Conservation (phyloP, 2,797 vertebrate genomes). For the Ceryle rudis region DNA sequence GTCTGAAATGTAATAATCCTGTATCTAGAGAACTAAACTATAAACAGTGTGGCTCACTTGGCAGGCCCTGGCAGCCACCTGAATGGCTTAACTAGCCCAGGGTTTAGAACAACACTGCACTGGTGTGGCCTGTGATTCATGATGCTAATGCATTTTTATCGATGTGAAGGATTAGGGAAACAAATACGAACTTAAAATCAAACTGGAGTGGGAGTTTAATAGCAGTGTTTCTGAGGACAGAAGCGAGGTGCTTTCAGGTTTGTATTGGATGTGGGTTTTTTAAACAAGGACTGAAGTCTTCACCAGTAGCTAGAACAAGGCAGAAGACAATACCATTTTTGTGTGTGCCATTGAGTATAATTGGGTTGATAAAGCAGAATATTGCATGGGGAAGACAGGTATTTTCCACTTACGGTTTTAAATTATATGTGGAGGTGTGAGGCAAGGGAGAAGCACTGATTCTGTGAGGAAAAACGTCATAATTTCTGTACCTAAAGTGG, state of each 20-base stretch:
- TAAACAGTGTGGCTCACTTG: constrained; percentile 30
- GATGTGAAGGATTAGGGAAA: background rate
- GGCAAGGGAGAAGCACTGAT: background rate
- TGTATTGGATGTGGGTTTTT: background rate
- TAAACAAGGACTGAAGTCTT: background rate
- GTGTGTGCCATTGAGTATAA: background rate
- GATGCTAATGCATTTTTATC: background rate
- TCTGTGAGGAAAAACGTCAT: background rate
- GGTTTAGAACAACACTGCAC: background rate
- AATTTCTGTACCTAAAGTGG: background rate
- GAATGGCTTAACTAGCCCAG: background rate
- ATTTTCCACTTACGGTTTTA: background rate
- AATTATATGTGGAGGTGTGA: background rate
- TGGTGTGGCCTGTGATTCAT: background rate
- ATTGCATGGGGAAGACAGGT: background rate
- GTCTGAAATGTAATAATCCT: constrained; percentile 3
- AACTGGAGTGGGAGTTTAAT: background rate
- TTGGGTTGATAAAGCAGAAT: background rate
- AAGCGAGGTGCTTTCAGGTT: background rate
- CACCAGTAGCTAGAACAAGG: background rate
- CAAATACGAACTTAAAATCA: background rate
- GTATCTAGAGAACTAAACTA: background rate
- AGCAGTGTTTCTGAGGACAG: background rate
- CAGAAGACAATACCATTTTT: background rate
- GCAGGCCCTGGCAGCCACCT: background rate